Evolutionary conservation across 2,113 vertebrate genomes (phyloP), one percentile per base, ranked within the genome.

Genomic region (Chloropsis cyanopogon): DNA sequence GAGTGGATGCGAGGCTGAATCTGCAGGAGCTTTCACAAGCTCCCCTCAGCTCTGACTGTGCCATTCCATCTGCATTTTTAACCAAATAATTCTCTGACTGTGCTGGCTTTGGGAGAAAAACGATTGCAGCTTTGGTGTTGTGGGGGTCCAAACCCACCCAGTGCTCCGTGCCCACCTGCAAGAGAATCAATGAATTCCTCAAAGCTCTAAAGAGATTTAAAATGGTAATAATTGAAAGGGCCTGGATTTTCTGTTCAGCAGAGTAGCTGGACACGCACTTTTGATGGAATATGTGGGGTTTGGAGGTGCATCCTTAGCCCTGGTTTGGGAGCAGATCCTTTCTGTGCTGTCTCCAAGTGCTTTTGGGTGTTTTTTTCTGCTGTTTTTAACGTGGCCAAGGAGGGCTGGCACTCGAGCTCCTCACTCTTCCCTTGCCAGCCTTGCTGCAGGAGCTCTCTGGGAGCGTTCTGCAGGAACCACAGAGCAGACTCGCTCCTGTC

Each of bases 231-330:
- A 7, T 1, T 16, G 20, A 4, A 53, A 75, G 12, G 37, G 8
- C 37, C 37, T 37, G 37, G 54, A 1, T 16, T 57, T 42, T 29
- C 35, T 16, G 21, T 12, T n/a, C 1, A 16, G 59, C 24, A 23
- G 4, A n/a, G 35, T 1, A 11, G 10, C 66, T 61, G 12, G 22
- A 14, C 2, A 6, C 0, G 0, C 1, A 5, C 2, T n/a, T 83
- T 46, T 37, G 11, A 25, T 37, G 2, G 11, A 39, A 20, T 18
- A 7, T 1, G 0, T 1, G 2, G 2, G 0, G 31, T 68, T 52
- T 42, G 50, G 14, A 76, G 85, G 66, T 16, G 26, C 21, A 4
- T 59, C 16, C 63, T 42, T 3, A 31, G 66, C 5, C 49, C 25
- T 65, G 59, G 4, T 22, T 26, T 41, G 86, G 79, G 35, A 14